Base-by-base conservation (phyloP, 2,888 invertebrate genomes). In the Volucella bombylans region DNA sequence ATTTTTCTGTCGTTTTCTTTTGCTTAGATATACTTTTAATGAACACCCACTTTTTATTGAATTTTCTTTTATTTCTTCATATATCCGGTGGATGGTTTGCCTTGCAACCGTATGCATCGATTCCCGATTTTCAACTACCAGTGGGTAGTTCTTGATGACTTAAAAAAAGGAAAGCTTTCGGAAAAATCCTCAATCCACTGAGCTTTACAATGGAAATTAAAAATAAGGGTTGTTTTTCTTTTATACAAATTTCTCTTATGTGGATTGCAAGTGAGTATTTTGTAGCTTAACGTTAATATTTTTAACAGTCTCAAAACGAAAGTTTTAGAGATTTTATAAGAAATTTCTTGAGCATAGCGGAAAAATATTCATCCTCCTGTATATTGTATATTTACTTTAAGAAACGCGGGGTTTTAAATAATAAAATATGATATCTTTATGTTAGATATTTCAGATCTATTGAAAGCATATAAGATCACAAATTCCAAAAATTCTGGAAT, bases 111-210 rank as follows among this genome's bases (percentile, higher is more conserved):
- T 69, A 52, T 74, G 45, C 57, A 79, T 65, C 73, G 79, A 79
- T 59, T 82, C 69, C 64, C 73, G 69, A 73, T 82, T 79, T 79
- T 73, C 65, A 52, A 82, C 82, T 82, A 74, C 41, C 59, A 77
- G 41, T 72, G 71, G 57, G 18, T 39, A 41, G 12, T 57, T 68
- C 57, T 54, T 72, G 47, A 65, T 38, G 68, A 54, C 38, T 47
- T 55, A 67, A 76, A 82, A 65, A 71, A 45, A 15, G 15, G 6
- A 14, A 54, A 77, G 82, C 82, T 82, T 82, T 69, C 18, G 4
- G 52, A 57, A 49, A 77, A 71, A 57, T 69, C 57, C 74, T 49
- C 50, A 14, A 38, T 15, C n/a, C 23, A 54, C 8, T 41, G 31
- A 80, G 73, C 80, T 73, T 73, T 62, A 6, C 39, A 57, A 64